Percentiles rank a stretch among this genome's conserved stretches.
Conservation (phyloP, 2,888 invertebrate genomes). For the Disparrhopalites patrizii region DNA sequence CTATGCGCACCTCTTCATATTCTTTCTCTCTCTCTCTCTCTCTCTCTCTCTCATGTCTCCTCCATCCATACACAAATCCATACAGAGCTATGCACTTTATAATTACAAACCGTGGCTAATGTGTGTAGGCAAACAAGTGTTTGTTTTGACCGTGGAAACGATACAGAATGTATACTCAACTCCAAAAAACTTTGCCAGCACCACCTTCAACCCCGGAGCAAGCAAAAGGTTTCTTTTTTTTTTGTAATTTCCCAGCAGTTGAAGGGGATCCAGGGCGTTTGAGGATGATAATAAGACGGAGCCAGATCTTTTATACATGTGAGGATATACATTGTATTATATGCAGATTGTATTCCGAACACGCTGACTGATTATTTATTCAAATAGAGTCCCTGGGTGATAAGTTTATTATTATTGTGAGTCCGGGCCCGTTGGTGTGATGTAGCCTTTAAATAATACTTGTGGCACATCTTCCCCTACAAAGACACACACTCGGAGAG, state of each 20-base stretch:
- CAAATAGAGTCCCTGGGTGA: not conserved
- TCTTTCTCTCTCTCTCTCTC: not conserved
- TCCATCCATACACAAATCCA: no score
- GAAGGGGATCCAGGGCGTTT: not conserved
- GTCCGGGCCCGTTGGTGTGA: no score
- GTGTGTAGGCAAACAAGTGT: not conserved
- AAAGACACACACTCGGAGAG: no score
- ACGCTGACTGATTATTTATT: constrained; percentile 17
- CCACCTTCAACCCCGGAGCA: no score
- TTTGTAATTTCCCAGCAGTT: no score
- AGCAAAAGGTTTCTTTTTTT: no score
- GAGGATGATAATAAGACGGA: not conserved
- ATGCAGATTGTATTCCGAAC: constrained; percentile 12
- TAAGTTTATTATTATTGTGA: constrained; percentile 11
- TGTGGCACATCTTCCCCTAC: no score
- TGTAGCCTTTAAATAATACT: not conserved
- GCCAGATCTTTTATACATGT: not conserved
- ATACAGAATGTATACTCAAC: not conserved
- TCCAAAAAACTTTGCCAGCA: no score
- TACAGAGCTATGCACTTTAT: not conserved
- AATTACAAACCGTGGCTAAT: not conserved
- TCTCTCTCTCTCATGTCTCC: no score
- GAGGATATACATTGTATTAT: constrained; percentile 1
- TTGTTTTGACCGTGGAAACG: not conserved
- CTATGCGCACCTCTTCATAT: no score